Base-by-base conservation (phyloP, 2,888 invertebrate species). In the Temnothorax rugatulus region DNA sequence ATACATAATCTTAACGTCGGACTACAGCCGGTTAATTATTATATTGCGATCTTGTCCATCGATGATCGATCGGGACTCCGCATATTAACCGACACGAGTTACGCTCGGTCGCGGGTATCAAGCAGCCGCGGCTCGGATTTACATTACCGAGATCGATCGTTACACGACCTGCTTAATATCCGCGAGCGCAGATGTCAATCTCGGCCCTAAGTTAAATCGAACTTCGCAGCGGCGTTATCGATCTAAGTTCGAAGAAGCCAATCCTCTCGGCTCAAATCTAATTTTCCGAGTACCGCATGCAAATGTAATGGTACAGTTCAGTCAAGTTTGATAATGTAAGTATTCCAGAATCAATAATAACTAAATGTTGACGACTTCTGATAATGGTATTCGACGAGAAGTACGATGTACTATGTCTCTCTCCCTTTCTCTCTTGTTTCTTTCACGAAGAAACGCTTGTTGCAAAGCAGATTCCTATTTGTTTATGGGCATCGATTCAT, bases 31-130 rank as follows among this genome's bases (percentile, higher is more conserved):
- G 79, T 47, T 81, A 59, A 81, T 71, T 52, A 25, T 71, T 71
- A 47, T 25, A 66, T 38, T 34, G 68, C 69, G 57, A 79, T 57
- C 25, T 81, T 59, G 13, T 81, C 79, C 44, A 79, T 69, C 69
- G 79, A 79, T 59, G 79, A 81, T 81, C 71, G 59, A 81, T 71
- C 79, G 79, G 79, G 79, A 81, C 79, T 81, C 71, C 79, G 71
- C 79, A 59, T 71, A 71, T 81, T 47, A 79, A 79, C 69, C 79
- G 59, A 79, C 34, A 44, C 38, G n/a, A 76, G 8, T 66, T 76
- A 76, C 52, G 54, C 41, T 68, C 77, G 47, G 21, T 69, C 79
- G 34, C 79, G 71, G 47, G 13, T 81, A 71, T 38, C 79, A 81
- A 81, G 79, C 59, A 81, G 57, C 44, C 34, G 29, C 29, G 15